Conservation (phyloP, 1,140 invertebrate genomes). For the Tetramorium simillimum region DNA sequence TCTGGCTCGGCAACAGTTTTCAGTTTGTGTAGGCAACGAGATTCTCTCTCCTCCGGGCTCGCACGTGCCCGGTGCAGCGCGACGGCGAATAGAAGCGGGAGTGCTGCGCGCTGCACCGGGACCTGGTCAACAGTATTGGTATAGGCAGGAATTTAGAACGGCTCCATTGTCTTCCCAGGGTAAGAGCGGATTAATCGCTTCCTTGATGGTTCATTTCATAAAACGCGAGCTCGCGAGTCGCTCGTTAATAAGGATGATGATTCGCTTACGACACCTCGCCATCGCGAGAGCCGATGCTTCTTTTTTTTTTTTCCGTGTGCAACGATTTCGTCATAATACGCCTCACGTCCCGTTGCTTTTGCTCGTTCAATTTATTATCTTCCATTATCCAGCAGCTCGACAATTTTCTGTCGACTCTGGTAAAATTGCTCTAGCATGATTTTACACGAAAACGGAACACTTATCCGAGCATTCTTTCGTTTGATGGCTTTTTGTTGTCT, state of each 20-base stretch:
- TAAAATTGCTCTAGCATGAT: neutral
- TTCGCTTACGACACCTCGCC: constrained; percentile 52
- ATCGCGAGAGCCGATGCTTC: constrained; percentile 54
- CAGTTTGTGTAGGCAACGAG: constrained; percentile 55
- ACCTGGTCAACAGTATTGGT: constrained; percentile 63
- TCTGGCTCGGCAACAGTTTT: constrained; percentile 69
- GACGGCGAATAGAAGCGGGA: constrained; percentile 26
- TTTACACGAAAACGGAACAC: neutral
- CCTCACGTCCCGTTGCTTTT: constrained; percentile 20
- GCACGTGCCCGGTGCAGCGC: constrained; percentile 34
- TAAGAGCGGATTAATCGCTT: constrained; percentile 68
- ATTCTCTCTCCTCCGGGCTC: constrained; percentile 60
- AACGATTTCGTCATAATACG: constrained; percentile 62
- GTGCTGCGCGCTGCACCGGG: neutral
- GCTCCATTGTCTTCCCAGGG: constrained; percentile 69
- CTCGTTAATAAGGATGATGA: constrained; percentile 46
- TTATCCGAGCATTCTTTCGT: neutral
- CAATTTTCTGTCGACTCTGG: neutral
- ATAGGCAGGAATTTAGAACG: constrained; percentile 72
- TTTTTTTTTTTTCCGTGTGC: constrained; percentile 35
- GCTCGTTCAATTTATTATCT: constrained; percentile 55
- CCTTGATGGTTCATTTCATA: constrained; percentile 28
- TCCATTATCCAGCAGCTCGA: constrained; percentile 21
- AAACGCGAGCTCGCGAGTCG: neutral
- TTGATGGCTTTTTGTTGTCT: neutral